Evolutionary conservation across 2,888 invertebrate genomes (phyloP).

Genomic region (Patella caerulea): DNA sequence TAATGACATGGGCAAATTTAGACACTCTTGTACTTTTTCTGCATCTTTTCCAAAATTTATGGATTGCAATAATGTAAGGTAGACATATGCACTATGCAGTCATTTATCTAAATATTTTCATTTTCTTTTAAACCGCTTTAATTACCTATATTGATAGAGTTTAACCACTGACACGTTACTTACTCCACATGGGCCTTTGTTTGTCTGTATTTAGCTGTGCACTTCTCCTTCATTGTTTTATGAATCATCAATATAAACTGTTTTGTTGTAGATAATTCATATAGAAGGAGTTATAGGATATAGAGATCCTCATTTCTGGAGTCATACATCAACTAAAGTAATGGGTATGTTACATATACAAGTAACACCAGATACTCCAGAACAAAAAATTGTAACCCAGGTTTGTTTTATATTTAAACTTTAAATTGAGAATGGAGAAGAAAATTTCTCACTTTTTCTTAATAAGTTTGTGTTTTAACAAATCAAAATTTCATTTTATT

Average conservation of each 20-base stretch:
- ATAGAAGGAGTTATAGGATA: slow-evolving; percentile 74
- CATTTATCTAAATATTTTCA: too few relatives aligned
- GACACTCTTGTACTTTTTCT: too few relatives aligned
- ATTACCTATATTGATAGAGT: too few relatives aligned
- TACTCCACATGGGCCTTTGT: neutral
- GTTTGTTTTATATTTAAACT: slow-evolving; percentile 46
- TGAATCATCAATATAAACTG: slow-evolving; percentile 14
- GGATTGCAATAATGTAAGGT: too few relatives aligned
- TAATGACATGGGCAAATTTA: too few relatives aligned
- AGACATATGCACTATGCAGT: too few relatives aligned
- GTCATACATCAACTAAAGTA: slow-evolving; percentile 72
- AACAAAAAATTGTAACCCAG: slow-evolving; percentile 71
- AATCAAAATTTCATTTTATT: too few relatives aligned
- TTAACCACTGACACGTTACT: neutral
- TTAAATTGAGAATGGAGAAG: too few relatives aligned
- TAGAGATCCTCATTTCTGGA: slow-evolving; percentile 74
- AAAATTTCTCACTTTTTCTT: too few relatives aligned
- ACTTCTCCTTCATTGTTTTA: neutral
- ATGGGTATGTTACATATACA: slow-evolving; percentile 73
- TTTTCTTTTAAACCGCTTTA: too few relatives aligned
- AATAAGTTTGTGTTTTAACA: too few relatives aligned
- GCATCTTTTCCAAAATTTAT: too few relatives aligned
- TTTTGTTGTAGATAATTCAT: slow-evolving; percentile 63
- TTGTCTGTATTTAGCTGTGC: neutral
- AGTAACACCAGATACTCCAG: slow-evolving; percentile 65